These are phyloP conservation scores for Datnioides undecimradiatus DNA, from an alignment of 2,113 vertebrate genomes.

Conservation along the genomic window DNA sequence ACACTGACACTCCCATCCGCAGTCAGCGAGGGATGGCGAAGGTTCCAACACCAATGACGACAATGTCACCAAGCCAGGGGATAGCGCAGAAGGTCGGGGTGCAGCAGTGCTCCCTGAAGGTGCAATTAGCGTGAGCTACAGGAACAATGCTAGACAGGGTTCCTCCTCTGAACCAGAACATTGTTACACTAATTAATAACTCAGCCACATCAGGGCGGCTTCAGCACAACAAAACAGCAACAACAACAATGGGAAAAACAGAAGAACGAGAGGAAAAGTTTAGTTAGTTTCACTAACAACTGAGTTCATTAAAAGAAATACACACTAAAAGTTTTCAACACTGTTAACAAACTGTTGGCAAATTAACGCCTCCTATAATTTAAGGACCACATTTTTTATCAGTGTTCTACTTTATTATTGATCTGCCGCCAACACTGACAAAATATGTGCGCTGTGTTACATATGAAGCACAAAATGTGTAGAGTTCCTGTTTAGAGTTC, in stretches of 20 bases:
- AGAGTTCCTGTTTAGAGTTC: too few species aligned
- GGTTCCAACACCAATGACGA: slow-evolving; percentile 52
- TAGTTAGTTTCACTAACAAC: neutral
- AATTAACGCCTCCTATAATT: neutral
- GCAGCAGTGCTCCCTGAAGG: slow-evolving; percentile 60
- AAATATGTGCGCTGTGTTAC: too few species aligned
- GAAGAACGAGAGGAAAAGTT: slow-evolving; percentile 1
- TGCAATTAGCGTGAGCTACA: slow-evolving; percentile 67
- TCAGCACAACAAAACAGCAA: slow-evolving; percentile 31
- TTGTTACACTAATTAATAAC: slow-evolving; percentile 73
- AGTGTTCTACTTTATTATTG: neutral
- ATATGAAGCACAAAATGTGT: too few species aligned
- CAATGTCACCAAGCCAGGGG: slow-evolving; percentile 64
- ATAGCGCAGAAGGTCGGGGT: slow-evolving; percentile 35
- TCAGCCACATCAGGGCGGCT: slow-evolving; percentile 26
- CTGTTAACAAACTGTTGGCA: neutral
- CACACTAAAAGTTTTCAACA: neutral
- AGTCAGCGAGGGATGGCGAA: slow-evolving; percentile 1
- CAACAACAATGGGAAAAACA: slow-evolving; percentile 20
- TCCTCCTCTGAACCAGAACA: slow-evolving; percentile 56
- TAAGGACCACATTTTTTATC: neutral
- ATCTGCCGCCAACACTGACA: neutral
- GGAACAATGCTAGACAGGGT: slow-evolving; percentile 51
- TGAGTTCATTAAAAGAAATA: neutral
- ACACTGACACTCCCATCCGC: neutral